Evolutionary conservation across 2,113 vertebrate genomes (phyloP).

Genomic region (Panthera tigris): DNA sequence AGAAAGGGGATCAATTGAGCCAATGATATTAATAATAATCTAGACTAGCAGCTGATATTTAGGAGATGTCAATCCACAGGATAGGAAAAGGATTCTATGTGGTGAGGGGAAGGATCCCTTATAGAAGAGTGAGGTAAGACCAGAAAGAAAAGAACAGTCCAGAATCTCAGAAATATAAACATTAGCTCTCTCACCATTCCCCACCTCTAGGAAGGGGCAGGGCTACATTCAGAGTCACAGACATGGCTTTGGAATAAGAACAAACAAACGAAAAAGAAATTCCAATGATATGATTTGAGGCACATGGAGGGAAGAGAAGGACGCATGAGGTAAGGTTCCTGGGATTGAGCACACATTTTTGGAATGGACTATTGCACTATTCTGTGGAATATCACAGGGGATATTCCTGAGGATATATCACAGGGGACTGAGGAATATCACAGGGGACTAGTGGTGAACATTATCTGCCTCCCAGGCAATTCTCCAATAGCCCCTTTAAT

Average conservation of each 20-base stretch:
- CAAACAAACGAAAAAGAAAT: background rate
- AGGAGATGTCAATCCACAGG: background rate
- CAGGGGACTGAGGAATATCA: background rate
- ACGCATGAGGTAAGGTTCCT: background rate
- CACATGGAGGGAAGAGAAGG: background rate
- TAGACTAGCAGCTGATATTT: background rate
- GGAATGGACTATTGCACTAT: background rate
- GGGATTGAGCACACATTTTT: background rate
- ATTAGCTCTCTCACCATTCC: background rate
- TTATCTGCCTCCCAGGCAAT: background rate
- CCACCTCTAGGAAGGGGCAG: background rate
- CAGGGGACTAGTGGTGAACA: background rate
- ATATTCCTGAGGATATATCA: too few relatives aligned
- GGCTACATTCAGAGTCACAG: background rate
- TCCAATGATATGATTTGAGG: background rate
- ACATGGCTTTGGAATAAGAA: background rate
- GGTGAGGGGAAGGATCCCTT: background rate
- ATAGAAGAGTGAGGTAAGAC: background rate
- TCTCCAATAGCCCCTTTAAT: background rate
- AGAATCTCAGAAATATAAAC: background rate
- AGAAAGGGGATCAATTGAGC: background rate
- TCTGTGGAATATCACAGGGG: background rate
- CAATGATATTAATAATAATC: background rate
- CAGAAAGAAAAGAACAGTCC: background rate
- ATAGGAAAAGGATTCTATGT: background rate